phyloP scores from a whole-genome alignment of 2,113 vertebrate species.

The Cyanoderma ruficeps region DNA sequence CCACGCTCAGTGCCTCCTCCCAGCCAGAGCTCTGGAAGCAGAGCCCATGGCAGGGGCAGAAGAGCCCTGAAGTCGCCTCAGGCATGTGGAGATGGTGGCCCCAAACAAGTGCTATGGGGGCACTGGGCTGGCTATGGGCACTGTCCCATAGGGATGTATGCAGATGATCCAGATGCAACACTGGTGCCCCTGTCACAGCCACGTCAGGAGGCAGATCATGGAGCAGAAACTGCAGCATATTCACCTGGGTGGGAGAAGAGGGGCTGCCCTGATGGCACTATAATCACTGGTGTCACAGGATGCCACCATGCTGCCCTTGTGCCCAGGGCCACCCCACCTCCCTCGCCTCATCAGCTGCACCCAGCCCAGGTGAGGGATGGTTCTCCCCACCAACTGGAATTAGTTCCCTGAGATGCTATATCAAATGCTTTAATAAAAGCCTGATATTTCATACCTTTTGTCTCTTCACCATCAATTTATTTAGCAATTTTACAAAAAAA shows the following conservation, averaged over 20 bases:
- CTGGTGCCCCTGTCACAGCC: not conserved
- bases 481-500: conserved; percentile 50
- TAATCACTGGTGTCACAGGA: not conserved
- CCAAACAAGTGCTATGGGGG: accelerated
- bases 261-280: accelerated
- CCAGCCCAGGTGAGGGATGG: not conserved
- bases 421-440: conserved; percentile 50
- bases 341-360: accelerated
- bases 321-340: accelerated
- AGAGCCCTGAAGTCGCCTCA: not conserved
- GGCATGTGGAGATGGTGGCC: accelerated
- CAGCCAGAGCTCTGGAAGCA: not conserved
- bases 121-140: not conserved
- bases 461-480: conserved; percentile 39
- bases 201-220: accelerated
- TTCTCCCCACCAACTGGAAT: not conserved
- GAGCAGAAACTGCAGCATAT: accelerated
- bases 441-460: conserved; percentile 44
- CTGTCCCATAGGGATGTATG: not conserved
- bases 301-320: not conserved
- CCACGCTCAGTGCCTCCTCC: accelerated
- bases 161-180: not conserved
- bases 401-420: conserved; percentile 6
- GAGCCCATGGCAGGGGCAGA: not conserved
- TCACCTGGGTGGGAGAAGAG: not conserved